phyloP scores from a whole-genome alignment of 2,888 invertebrate species.

The Lasioglossum marginatum region DNA sequence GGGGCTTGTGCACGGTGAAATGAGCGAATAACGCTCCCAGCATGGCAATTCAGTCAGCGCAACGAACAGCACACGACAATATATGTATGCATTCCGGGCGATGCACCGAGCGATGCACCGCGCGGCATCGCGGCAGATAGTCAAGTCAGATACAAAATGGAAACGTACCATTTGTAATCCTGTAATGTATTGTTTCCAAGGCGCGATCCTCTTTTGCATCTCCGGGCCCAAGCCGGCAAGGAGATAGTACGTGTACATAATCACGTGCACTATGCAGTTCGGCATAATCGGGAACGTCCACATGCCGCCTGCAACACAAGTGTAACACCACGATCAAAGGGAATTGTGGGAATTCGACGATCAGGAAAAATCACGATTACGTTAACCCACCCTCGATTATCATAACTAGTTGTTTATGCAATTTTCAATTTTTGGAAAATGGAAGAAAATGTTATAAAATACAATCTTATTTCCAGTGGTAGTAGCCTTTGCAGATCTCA shows the following conservation, averaged over 20 bases:
- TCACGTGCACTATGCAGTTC: conserved; percentile 89
- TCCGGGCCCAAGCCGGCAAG: conserved; percentile 87
- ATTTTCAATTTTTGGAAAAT: no score
- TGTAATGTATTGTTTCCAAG: conserved; percentile 87
- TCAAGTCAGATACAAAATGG: conserved; percentile 48
- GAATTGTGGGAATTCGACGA: background rate
- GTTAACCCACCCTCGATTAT: background rate
- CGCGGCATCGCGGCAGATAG: conserved; percentile 2
- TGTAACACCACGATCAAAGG: background rate
- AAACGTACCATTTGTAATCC: conserved; percentile 88
- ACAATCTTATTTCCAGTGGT: no score
- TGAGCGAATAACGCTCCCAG: conserved; percentile 52
- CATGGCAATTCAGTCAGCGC: conserved; percentile 48
- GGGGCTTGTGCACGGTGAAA: conserved; percentile 39
- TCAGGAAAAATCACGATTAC: background rate
- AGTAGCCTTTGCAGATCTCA: no score
- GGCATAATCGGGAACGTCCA: conserved; percentile 88
- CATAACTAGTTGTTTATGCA: no score
- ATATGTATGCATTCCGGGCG: conserved; percentile 34
- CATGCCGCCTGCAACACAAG: conserved; percentile 87
- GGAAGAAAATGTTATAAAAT: no score
- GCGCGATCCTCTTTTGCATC: conserved; percentile 86
- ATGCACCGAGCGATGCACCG: conserved; percentile 4
- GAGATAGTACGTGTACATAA: conserved; percentile 93
- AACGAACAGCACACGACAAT: conserved; percentile 27